Evolutionary conservation across 2,113 vertebrate genomes (phyloP).

Genomic region (Ptychochromis oligacanthus): DNA sequence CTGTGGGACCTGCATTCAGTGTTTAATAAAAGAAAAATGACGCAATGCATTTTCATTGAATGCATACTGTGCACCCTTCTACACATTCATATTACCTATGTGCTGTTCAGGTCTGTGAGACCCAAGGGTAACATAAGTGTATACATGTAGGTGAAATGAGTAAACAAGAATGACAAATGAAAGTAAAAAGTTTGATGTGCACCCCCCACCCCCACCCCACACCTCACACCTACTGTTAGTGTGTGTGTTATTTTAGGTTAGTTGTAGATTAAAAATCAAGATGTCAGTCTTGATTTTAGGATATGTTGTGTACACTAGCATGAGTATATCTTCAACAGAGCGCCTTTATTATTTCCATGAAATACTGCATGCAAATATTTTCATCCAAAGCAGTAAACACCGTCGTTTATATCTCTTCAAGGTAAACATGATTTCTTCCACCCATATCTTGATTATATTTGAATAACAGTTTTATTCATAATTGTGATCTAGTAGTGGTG

Average conservation of each 20-base stretch:
- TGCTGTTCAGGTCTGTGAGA: background rate
- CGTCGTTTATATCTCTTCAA: background rate
- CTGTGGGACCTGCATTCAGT: background rate
- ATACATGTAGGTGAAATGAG: no score
- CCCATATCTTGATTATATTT: background rate
- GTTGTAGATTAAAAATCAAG: background rate
- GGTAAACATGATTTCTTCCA: background rate
- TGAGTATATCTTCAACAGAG: background rate
- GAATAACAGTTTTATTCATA: background rate
- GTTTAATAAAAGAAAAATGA: background rate
- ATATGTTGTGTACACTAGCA: background rate
- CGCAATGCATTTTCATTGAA: background rate
- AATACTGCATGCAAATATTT: background rate
- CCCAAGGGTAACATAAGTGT: background rate
- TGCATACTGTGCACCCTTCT: background rate
- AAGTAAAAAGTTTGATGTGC: no score
- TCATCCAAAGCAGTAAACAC: background rate
- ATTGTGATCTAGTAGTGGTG: accelerated
- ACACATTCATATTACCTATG: background rate
- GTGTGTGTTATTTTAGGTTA: background rate
- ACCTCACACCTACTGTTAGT: background rate
- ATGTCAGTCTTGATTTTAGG: background rate
- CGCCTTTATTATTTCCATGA: background rate
- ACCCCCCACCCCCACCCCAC: no score
- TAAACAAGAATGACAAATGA: no score